These are phyloP conservation scores for Tribolium castaneum DNA, from an alignment of 1,140 invertebrate genomes.

Conservation along the genomic window DNA sequence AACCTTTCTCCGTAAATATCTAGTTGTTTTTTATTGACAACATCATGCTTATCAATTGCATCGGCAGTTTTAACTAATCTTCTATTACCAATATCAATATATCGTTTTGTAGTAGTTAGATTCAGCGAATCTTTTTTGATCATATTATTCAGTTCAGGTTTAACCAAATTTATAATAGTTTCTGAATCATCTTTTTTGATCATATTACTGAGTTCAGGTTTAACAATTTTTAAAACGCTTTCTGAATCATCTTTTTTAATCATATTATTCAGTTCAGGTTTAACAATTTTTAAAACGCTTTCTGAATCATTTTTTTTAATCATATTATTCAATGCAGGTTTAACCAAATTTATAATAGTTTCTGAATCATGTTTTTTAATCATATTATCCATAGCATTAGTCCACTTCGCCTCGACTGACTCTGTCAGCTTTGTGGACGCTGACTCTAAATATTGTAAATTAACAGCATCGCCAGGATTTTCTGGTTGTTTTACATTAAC, in stretches of 20 bases:
- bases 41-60: conserved; percentile 41
- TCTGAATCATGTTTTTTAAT: conserved; percentile 18
- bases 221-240: conserved; percentile 37
- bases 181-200: too few relatives aligned
- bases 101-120: conserved; percentile 43
- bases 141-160: conserved; percentile 38
- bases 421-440: too few relatives aligned
- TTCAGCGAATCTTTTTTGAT: conserved; percentile 39
- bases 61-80: conserved; percentile 43
- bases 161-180: not conserved
- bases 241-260: conserved; percentile 41
- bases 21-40: conserved; percentile 41
- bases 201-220: not conserved
- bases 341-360: conserved; percentile 42
- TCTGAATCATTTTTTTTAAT: conserved; percentile 43
- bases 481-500: conserved; percentile 40
- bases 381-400: not conserved
- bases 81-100: conserved; percentile 45
- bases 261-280: conserved; percentile 40
- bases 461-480: conserved; percentile 37
- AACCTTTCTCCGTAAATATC: conserved; percentile 31
- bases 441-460: conserved; percentile 33
- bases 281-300: conserved; percentile 44
- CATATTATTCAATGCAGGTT: conserved; percentile 41
- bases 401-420: too few relatives aligned